Evolutionary conservation across 2,888 invertebrate species (phyloP).

Genomic region (Dryomyza anilis): DNA sequence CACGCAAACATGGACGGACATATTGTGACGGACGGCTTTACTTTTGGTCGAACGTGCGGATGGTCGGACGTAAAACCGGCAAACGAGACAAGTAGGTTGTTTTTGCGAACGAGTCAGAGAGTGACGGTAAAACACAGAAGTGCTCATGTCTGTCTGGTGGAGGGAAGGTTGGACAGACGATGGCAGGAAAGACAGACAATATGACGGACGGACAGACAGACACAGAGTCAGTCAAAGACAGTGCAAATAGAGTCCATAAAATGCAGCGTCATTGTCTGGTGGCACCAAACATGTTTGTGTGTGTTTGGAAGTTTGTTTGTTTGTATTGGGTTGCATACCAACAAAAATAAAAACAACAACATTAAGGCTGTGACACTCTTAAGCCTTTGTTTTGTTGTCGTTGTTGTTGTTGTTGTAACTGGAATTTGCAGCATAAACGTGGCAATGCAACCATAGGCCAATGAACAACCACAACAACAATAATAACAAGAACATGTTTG

Average conservation of each 20-base stretch:
- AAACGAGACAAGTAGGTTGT: no score
- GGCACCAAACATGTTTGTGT: constrained; percentile 12
- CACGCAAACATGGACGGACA: background rate
- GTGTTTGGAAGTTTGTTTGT: background rate
- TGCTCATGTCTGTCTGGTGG: background rate
- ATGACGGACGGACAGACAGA: background rate
- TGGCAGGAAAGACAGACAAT: background rate
- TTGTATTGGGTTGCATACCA: background rate
- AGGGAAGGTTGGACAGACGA: background rate
- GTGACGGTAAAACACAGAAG: background rate
- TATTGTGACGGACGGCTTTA: background rate
- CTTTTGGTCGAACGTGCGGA: no score
- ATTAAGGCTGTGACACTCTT: background rate
- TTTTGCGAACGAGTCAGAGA: no score
- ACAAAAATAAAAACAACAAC: background rate
- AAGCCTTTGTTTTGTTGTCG: background rate
- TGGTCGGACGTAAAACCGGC: no score
- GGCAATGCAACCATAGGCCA: background rate
- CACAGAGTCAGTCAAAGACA: background rate
- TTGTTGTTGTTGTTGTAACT: background rate
- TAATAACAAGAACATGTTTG: background rate
- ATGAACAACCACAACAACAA: background rate
- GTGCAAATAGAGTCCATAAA: constrained; percentile 18
- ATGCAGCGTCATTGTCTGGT: constrained; percentile 14
- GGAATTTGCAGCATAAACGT: background rate